Base-by-base conservation (phyloP, 2,797 vertebrate species). In the Antrozous pallidus region DNA sequence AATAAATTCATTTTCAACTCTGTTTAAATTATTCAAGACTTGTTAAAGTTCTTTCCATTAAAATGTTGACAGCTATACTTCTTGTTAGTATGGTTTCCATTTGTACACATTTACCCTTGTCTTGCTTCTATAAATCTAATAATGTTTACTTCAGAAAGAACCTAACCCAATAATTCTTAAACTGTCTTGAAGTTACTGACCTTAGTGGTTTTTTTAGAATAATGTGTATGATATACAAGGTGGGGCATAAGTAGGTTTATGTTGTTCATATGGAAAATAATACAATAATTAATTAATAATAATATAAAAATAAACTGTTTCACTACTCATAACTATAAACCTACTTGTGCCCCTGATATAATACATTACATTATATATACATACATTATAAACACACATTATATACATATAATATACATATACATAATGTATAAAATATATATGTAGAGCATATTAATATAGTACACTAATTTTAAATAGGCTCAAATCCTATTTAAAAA, bases 101-200 rank as follows among this genome's bases (percentile, higher is more conserved):
- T 18, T 56, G 4, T 45, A 75, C n/a, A 85, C 2, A 73, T 79
- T 79, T 77, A 6, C 33, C 65, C 2, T 1, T 26, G 47, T 79
- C 38, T 91, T 40, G 61, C 58, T 4, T 36, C 16, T 86, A 63
- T 63, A 80, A 92, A 77, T 36, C 33, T 51, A 90, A 75, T 18
- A 65, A 24, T 45, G 42, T 58, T 89, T 77, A 47, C 51, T 92
- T 96, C 47, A 87, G 36, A 93, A 92, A 86, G 28, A 80, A 6
- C 38, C 12, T 84, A 91, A 47, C 9, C 75, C 36, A 33, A 94
- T 58, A 8, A 63, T 28, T 82, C 51, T 58, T 91, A 85, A 13
- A 49, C 1, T 56, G 6, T 93, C 88, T 84, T 75, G 11, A 26
- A 92, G 51, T 63, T 10, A 85, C 14, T 67, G 13, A 36, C 8